A percentile compares a stretch with the other conserved stretches of the same genome.
Conservation (phyloP, 2,113 vertebrate species). For the Dolichotis patagonum region DNA sequence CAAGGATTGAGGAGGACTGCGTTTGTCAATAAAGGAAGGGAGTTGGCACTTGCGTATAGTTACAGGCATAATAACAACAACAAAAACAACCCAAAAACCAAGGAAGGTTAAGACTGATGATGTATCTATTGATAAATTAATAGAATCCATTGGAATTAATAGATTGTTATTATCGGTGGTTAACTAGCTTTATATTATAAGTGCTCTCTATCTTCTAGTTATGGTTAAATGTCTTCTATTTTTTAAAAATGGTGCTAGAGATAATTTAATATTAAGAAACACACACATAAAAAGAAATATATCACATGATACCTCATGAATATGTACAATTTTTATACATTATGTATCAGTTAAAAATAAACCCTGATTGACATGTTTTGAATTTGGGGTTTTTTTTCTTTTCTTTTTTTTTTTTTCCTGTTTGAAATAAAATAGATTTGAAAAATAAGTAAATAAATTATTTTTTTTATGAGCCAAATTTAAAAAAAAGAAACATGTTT, state of each 20-base stretch:
- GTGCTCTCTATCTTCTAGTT: not conserved
- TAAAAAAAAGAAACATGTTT: not conserved
- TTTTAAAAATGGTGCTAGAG: not conserved
- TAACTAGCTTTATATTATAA: not conserved
- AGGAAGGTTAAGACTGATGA: not conserved
- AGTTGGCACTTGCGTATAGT: not conserved
- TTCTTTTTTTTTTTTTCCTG: too few species aligned
- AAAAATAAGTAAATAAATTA: not conserved
- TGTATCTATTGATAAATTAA: not conserved
- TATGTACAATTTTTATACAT: not conserved
- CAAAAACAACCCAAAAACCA: too few species aligned
- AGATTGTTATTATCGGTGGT: not conserved
- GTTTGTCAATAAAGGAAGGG: not conserved
- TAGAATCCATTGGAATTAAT: not conserved
- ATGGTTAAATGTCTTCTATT: not conserved
- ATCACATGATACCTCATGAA: not conserved
- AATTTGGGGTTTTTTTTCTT: too few species aligned
- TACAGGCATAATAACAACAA: not conserved
- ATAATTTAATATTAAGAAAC: slow-evolving; percentile 33
- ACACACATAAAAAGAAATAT: not conserved
- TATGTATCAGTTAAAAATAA: not conserved
- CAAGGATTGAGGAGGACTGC: not conserved
- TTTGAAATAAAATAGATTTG: too few species aligned
- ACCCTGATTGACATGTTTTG: not conserved
- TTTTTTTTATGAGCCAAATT: not conserved